Evolutionary conservation across 2,888 invertebrate genomes (phyloP).

Genomic region (Ceriagrion tenellum): DNA sequence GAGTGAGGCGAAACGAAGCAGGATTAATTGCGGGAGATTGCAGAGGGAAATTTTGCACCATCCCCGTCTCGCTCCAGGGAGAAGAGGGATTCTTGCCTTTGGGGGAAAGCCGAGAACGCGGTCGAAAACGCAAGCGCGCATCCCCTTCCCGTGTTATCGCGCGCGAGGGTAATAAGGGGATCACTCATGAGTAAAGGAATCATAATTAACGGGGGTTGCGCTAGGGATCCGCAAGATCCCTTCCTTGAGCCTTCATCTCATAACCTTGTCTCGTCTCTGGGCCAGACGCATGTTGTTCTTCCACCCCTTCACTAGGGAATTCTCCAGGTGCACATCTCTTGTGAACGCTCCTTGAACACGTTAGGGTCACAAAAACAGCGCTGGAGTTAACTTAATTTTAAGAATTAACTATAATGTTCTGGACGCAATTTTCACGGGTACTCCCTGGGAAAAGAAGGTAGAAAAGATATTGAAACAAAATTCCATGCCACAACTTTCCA

Average conservation of each 20-base stretch:
- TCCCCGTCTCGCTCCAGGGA: neutral
- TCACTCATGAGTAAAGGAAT: neutral
- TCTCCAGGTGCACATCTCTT: too few relatives aligned
- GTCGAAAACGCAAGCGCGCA: neutral
- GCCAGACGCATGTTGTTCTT: neutral
- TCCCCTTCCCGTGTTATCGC: neutral
- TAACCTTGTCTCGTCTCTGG: neutral
- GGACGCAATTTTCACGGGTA: too few relatives aligned
- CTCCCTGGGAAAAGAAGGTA: too few relatives aligned
- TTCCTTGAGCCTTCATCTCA: neutral
- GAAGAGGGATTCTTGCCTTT: neutral
- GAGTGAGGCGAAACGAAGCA: neutral
- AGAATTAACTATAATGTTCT: too few relatives aligned
- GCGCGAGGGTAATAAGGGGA: neutral
- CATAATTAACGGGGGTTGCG: neutral
- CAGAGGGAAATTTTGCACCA: neutral
- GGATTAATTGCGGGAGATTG: conserved; percentile 32
- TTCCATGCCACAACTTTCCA: too few relatives aligned
- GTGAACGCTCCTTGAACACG: neutral
- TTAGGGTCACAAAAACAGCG: neutral
- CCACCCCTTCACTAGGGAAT: neutral
- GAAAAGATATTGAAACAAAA: too few relatives aligned
- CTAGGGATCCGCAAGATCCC: neutral
- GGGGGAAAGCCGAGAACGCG: neutral
- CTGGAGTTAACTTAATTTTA: too few relatives aligned